Conservation (phyloP, 2,113 vertebrate genomes). For the Thamnophis sirtalis region DNA sequence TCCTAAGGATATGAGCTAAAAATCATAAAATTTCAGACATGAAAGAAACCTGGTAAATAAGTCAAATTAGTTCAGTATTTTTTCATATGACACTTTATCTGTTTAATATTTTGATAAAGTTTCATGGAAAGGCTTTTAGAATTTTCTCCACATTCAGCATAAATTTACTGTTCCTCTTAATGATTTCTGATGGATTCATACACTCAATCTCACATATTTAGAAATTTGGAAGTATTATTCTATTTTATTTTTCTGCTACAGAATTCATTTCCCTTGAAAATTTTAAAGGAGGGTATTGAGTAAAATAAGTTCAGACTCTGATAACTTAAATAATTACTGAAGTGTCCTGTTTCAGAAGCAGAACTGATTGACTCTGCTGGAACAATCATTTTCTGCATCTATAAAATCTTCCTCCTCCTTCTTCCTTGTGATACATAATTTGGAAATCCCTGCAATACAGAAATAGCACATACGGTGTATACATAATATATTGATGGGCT, state of each 20-base stretch:
- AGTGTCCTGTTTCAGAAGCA: neutral
- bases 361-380: neutral
- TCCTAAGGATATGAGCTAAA: neutral
- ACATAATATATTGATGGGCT: neutral
- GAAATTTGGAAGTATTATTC: neutral
- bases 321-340: neutral
- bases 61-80: neutral
- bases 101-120: neutral
- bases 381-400: neutral
- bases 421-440: neutral
- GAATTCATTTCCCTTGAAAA: neutral
- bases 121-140: neutral
- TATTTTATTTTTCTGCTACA: neutral
- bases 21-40: neutral
- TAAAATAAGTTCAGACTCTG: neutral
- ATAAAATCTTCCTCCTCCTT: neutral
- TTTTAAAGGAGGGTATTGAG: neutral
- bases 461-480: neutral
- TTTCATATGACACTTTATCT: neutral
- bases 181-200: neutral
- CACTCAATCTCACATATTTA: neutral
- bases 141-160: neutral
- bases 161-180: neutral
- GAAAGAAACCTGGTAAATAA: neutral
- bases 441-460: neutral